Percentiles rank a stretch among this genome's conserved stretches.
Conservation (phyloP, 2,888 invertebrate genomes). For the Catocala sponsa region DNA sequence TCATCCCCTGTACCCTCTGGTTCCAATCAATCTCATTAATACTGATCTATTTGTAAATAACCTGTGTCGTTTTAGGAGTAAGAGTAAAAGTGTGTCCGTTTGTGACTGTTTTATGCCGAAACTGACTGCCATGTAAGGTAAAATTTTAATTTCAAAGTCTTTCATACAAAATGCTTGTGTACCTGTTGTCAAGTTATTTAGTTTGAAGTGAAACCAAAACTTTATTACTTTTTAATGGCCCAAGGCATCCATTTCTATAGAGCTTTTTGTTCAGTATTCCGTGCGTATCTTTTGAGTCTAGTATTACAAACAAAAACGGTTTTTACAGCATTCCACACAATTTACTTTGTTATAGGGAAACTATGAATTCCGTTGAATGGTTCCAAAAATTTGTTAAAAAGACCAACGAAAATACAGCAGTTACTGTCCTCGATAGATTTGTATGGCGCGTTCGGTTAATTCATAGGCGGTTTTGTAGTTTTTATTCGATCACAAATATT, state of each 20-base stretch:
- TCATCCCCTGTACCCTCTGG: neutral
- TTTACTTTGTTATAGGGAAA: constrained; percentile 14
- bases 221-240: no score
- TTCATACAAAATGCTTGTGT: no score
- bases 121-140: no score
- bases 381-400: constrained; percentile 20
- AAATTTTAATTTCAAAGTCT: no score
- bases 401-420: constrained; percentile 14
- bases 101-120: no score
- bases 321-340: neutral
- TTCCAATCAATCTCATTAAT: constrained; percentile 7
- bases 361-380: constrained; percentile 23
- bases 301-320: neutral
- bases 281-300: neutral
- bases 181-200: no score
- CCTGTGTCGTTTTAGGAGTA: constrained; percentile 4
- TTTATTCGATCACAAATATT: constrained; percentile 19
- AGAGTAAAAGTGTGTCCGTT: no score
- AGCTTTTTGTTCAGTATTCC: no score
- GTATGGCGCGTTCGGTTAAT: constrained; percentile 24
- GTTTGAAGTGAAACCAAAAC: no score
- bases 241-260: no score
- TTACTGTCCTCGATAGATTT: constrained; percentile 32
- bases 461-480: constrained; percentile 20
- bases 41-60: constrained; percentile 11